Base-by-base conservation (phyloP, 2,113 vertebrate genomes). In the Hydrochoerus hydrochaeris region DNA sequence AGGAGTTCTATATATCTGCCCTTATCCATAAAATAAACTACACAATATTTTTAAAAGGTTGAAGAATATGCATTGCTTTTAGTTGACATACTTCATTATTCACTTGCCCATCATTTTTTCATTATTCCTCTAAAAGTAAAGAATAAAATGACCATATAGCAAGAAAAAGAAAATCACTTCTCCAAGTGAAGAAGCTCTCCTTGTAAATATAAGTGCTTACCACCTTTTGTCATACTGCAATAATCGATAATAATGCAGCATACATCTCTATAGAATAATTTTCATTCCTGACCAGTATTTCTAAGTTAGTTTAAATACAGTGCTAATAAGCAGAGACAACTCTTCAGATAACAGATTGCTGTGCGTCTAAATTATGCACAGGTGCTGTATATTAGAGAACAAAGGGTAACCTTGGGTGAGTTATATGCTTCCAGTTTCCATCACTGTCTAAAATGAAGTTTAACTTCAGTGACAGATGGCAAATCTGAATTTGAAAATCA, bases 401-500 rank as follows among this genome's bases (percentile, higher is more conserved):
- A 85, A 63, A 88, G 26, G 28, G 0, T 95, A 88, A n/a, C 88
- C 63, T 32, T 46, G 52, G 44, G 24, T 73, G 69, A 60, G 32
- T 83, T 75, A 75, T 3, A 84, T 41, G 41, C 9, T 97, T 80
- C 32, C 67, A 69, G 84, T 77, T 95, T 80, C 69, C 80, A 62
- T 90, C 26, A 88, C 63, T 54, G 44, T 85, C 97, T 96, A 91
- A 91, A 97, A 89, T 35, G 52, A 95, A 96, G 35, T 58, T 91
- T n/a, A 89, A 93, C 85, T 89, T 93, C 81, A 91, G 16, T 58
- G 57, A 92, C 81, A 88, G 88, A 96, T 96, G 94, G 93, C 94
- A 97, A 95, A 98, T 97, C 93, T 97, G 96, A 96, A 98, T 97
- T 96, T 91, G 85, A 87, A 38, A 96, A 88, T 32, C 13, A 65